Percentiles rank a stretch among this genome's conserved stretches.
These are phyloP conservation scores for Rotaria sp. DNA, from an alignment of 2,888 invertebrate species.

Conservation along the genomic window DNA sequence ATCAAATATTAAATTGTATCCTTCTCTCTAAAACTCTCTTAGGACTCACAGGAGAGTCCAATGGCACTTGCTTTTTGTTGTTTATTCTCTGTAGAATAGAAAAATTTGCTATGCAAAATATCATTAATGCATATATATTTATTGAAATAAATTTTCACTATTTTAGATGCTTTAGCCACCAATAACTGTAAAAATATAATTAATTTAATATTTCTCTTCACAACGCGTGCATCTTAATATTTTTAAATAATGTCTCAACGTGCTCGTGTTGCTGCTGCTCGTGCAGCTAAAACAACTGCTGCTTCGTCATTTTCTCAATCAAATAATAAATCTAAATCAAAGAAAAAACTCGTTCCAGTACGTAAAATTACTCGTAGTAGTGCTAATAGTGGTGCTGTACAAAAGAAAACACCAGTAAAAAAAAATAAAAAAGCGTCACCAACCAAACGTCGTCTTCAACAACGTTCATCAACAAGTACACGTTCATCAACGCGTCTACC, in stretches of 20 bases:
- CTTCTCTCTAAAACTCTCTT: constrained; percentile 12
- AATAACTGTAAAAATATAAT: background rate
- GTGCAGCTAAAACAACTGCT: background rate
- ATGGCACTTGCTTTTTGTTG: constrained; percentile 14
- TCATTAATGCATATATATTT: background rate
- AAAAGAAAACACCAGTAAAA: background rate
- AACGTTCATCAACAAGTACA: constrained; percentile 20
- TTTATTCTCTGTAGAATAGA: background rate
- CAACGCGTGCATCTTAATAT: background rate
- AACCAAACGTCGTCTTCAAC: background rate
- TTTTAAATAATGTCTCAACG: constrained; percentile 13
- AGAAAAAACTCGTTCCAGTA: background rate
- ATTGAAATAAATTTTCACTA: background rate
- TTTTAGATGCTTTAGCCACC: constrained; percentile 3
- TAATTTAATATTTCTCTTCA: background rate
- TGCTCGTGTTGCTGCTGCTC: constrained; percentile 10
- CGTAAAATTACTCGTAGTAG: constrained; percentile 1
- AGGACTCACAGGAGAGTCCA: background rate
- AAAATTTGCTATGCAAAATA: background rate
- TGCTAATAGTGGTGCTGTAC: background rate
- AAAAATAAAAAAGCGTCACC: background rate
- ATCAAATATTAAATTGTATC: background rate
- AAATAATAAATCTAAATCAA: constrained; percentile 7
- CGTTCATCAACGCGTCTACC: background rate
- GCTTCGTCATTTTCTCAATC: background rate